Base-by-base conservation (phyloP, 1,140 invertebrate genomes). In the Caenorhabditis inopinata region DNA sequence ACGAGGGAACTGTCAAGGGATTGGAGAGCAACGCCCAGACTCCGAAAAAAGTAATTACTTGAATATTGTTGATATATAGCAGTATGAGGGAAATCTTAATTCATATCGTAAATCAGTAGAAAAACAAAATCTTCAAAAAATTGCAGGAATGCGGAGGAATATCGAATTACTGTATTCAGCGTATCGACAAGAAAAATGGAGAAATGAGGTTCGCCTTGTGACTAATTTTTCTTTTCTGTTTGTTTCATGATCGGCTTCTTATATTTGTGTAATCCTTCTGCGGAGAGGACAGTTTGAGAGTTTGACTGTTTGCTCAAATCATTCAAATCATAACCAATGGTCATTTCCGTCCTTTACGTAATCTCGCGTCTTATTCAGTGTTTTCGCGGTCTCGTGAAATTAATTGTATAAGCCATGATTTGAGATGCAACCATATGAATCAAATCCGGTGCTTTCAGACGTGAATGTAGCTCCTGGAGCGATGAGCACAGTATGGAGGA, bases 401-500 rank as follows among this genome's bases (percentile, higher is more conserved):
- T n/a, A n/a, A n/a, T n/a, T n/a, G n/a, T n/a, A n/a, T n/a, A n/a
- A n/a, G n/a, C n/a, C n/a, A n/a, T n/a, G n/a, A n/a, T n/a, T n/a
- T n/a, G n/a, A n/a, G n/a, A n/a, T n/a, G n/a, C n/a, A n/a, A n/a
- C n/a, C n/a, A n/a, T n/a, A n/a, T n/a, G n/a, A n/a, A n/a, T n/a
- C n/a, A n/a, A n/a, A n/a, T n/a, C n/a, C n/a, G n/a, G n/a, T n/a
- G n/a, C n/a, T n/a, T n/a, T n/a, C 58, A 68, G 58, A 68, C 32
- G 76, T 6, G 76, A 78, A 68, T 78, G 76, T 18, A 42, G 49
- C 18, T 78, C 76, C 1, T 78, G 49, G 49, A 45, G 49, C 14
- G 76, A 78, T n/a, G 76, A 78, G 18, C 76, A 78, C 18, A 68
- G 51, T 42, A 78, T 78, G 76, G 76, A 78, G 38, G 76, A 78